phyloP scores from a whole-genome alignment of 2,113 vertebrate species.

The Pristiophorus japonicus region DNA sequence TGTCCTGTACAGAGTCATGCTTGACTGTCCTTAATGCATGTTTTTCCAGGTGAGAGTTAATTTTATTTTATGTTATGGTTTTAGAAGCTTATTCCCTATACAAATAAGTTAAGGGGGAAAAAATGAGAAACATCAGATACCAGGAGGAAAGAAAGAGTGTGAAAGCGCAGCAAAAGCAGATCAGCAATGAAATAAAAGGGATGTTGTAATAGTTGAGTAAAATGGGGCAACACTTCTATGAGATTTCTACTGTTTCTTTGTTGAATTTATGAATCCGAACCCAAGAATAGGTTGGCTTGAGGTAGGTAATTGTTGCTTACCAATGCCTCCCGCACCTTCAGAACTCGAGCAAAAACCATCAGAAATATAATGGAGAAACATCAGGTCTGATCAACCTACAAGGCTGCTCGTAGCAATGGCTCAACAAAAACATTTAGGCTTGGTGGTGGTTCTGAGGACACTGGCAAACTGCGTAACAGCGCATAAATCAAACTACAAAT shows the following conservation, averaged over 20 bases:
- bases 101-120: not conserved
- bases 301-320: not conserved
- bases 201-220: not conserved
- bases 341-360: not conserved
- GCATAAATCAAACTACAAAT: slow-evolving; percentile 9
- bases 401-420: not conserved
- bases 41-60: not conserved
- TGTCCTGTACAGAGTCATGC: not conserved
- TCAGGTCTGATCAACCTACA: not conserved
- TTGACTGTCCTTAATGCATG: too few species aligned
- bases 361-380: not conserved
- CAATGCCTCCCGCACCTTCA: not conserved
- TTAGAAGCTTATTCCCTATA: not conserved
- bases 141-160: not conserved
- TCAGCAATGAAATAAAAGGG: not conserved
- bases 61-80: not conserved
- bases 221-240: not conserved
- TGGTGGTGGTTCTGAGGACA: not conserved
- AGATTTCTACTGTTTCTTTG: not conserved
- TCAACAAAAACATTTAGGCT: not conserved
- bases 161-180: not conserved
- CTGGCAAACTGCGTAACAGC: not conserved
- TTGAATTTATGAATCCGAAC: not conserved
- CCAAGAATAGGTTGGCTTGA: not conserved
- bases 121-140: too few species aligned